Conservation (phyloP, 2,113 vertebrate species). For the Salminus brasiliensis region DNA sequence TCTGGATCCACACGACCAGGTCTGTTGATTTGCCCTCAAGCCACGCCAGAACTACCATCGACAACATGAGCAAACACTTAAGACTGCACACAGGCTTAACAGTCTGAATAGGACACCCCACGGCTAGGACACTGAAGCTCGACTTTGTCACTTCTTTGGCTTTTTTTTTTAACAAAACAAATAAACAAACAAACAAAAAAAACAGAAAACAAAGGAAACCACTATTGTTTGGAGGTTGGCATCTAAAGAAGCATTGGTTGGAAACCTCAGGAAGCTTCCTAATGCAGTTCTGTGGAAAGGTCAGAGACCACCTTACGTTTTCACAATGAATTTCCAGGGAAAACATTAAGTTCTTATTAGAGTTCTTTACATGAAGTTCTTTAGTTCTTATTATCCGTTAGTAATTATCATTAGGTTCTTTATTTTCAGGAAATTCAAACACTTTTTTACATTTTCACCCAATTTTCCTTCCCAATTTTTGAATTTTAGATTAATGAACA, state of each 20-base stretch:
- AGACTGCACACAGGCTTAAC: slow-evolving; percentile 13
- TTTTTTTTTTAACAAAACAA: not conserved
- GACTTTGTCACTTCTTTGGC: slow-evolving; percentile 57
- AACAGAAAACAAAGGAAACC: slow-evolving; percentile 25
- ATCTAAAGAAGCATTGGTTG: not conserved
- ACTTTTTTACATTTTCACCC: no score
- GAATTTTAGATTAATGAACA: no score
- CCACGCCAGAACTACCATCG: slow-evolving; percentile 7
- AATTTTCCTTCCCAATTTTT: no score
- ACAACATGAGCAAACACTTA: slow-evolving; percentile 32
- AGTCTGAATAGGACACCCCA: slow-evolving; percentile 24
- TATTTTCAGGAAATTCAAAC: no score
- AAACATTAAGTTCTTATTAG: no score
- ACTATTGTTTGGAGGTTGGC: slow-evolving; percentile 33
- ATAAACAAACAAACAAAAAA: not conserved
- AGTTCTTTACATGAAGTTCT: no score
- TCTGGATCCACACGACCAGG: slow-evolving; percentile 1
- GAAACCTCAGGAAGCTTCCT: slow-evolving; percentile 5
- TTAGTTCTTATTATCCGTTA: no score
- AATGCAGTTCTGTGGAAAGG: no score
- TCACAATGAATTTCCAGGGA: no score
- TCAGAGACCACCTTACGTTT: no score
- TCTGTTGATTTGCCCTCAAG: slow-evolving; percentile 5
- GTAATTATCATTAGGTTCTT: no score
- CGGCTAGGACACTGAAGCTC: slow-evolving; percentile 32